These are phyloP conservation scores for Dissostichus mawsoni DNA, from an alignment of 2,113 vertebrate species.

Conservation along the genomic window DNA sequence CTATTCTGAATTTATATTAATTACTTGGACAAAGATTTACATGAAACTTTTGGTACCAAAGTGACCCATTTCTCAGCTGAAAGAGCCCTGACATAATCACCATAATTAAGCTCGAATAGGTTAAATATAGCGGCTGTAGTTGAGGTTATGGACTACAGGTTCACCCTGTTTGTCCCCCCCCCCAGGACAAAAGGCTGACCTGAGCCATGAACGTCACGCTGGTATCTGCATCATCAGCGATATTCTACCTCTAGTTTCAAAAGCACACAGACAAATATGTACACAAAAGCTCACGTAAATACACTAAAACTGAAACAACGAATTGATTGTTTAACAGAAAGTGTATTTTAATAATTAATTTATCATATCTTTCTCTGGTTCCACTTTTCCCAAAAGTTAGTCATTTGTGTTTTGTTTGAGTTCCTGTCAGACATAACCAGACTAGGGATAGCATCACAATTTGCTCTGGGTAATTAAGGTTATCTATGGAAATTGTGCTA, in stretches of 20 bases:
- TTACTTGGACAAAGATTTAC: neutral
- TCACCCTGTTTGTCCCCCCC: slow-evolving; percentile 59
- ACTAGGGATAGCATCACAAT: no score
- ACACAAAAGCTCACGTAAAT: neutral
- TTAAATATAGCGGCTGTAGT: slow-evolving; percentile 59
- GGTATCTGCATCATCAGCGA: slow-evolving; percentile 70
- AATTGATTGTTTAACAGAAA: no score
- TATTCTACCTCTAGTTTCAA: slow-evolving; percentile 33
- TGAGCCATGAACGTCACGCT: slow-evolving; percentile 52
- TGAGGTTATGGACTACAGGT: slow-evolving; percentile 33
- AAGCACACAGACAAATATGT: neutral
- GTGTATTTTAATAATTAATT: no score
- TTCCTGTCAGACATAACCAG: no score
- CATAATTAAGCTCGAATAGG: slow-evolving; percentile 25
- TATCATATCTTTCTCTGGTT: no score
- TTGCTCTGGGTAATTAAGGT: no score
- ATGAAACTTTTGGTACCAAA: neutral
- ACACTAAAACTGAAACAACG: neutral
- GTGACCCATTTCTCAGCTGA: slow-evolving; percentile 11
- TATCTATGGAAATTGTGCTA: no score
- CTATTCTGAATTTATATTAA: no score
- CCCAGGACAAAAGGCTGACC: slow-evolving; percentile 70
- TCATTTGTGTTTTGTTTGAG: no score
- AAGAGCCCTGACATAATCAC: slow-evolving; percentile 21
- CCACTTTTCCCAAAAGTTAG: no score